phyloP scores from a whole-genome alignment of 2,113 vertebrate species.

The Laticauda laticaudata region DNA sequence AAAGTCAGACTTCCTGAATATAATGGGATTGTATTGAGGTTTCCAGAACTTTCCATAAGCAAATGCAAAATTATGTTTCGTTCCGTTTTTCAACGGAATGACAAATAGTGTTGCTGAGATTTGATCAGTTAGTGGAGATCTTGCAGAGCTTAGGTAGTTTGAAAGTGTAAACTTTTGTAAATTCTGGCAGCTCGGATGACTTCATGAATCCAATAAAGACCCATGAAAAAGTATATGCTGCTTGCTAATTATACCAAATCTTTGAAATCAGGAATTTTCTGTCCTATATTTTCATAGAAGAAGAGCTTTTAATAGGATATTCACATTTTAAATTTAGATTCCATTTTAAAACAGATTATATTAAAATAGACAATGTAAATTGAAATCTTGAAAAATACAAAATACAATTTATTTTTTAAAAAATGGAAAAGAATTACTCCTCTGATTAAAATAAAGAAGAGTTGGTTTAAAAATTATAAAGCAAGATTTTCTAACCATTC shows the following conservation, averaged over 20 bases:
- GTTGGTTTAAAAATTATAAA: not conserved
- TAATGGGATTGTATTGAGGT: not conserved
- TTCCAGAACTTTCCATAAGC: not conserved
- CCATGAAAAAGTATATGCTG: not conserved
- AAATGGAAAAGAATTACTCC: not conserved
- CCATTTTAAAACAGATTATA: not conserved
- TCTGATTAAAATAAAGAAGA: not conserved
- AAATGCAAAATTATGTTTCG: not conserved
- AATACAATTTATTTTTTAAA: not conserved
- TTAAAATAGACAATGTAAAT: not conserved
- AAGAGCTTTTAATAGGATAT: not conserved
- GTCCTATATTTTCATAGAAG: not conserved
- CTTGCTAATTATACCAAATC: not conserved
- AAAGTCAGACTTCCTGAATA: not conserved
- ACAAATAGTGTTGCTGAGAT: not conserved
- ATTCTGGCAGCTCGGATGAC: not conserved
- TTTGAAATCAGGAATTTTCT: not conserved
- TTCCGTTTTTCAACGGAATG: not conserved
- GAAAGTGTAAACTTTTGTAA: too few species aligned
- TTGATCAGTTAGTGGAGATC: not conserved
- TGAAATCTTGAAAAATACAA: not conserved
- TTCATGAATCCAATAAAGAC: not conserved
- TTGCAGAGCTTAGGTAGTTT: not conserved
- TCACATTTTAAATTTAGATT: not conserved
- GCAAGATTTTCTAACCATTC: not conserved